Evolutionary conservation across 2,113 vertebrate species (phyloP).

Genomic region (Catharus bicknelli): DNA sequence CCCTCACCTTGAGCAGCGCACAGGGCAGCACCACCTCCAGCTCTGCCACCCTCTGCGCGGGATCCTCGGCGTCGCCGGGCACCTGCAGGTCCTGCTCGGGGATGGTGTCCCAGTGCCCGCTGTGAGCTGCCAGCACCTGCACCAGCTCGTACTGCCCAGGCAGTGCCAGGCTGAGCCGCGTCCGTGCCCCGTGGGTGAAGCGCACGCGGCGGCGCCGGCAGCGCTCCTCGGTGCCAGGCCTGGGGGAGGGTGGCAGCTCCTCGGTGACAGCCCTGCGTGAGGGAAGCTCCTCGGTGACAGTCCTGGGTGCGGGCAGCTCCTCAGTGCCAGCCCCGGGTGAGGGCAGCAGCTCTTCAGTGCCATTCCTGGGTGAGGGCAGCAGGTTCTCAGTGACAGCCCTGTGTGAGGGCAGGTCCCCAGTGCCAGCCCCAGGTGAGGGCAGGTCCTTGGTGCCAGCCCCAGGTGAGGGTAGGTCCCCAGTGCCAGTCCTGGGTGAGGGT

Average conservation of each 20-base stretch:
- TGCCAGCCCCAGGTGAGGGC: too few relatives aligned
- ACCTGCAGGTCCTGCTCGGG: constrained; percentile 91
- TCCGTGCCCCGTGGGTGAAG: constrained; percentile 87
- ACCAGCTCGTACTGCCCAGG: constrained; percentile 94
- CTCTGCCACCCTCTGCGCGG: constrained; percentile 87
- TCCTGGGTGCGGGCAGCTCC: too few relatives aligned
- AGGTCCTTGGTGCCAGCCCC: too few relatives aligned
- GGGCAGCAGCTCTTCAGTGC: too few relatives aligned
- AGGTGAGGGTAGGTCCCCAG: neutral
- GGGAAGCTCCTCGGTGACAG: too few relatives aligned
- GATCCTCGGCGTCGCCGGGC: constrained; percentile 84
- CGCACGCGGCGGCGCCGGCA: constrained; percentile 89
- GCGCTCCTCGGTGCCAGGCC: constrained; percentile 23
- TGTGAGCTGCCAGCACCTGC: constrained; percentile 87
- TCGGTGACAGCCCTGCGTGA: too few relatives aligned
- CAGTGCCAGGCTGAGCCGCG: constrained; percentile 85
- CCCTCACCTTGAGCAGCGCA: constrained; percentile 87
- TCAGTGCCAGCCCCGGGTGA: too few relatives aligned
- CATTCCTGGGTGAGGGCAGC: too few relatives aligned
- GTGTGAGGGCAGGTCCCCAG: too few relatives aligned
- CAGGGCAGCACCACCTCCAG: constrained; percentile 92
- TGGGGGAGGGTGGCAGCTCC: too few relatives aligned
- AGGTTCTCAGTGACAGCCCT: too few relatives aligned
- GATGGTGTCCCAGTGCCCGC: constrained; percentile 92
- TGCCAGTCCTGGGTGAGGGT: fast-evolving